phyloP scores from a whole-genome alignment of 2,888 invertebrate genomes.

The Yponomeuta cagnagella region DNA sequence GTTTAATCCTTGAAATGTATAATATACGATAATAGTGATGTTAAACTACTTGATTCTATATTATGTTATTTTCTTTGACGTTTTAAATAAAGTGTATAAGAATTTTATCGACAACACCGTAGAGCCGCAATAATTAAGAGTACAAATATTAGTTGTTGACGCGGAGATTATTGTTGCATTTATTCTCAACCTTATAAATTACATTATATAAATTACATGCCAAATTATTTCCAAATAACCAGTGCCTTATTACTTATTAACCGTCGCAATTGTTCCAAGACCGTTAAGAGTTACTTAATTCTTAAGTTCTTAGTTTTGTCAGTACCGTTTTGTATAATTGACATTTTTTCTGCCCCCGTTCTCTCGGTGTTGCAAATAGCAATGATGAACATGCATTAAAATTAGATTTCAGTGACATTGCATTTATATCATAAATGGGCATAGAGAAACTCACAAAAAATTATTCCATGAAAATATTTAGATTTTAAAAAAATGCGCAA shows the following conservation, averaged over 20 bases:
- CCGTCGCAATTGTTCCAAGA: not conserved
- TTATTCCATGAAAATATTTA: no score
- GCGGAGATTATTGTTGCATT: not conserved
- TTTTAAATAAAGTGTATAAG: not conserved
- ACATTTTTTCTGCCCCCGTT: not conserved
- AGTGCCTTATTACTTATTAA: conserved; percentile 26
- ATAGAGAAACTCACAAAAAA: no score
- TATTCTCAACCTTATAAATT: not conserved
- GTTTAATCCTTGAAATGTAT: no score
- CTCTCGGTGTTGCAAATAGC: not conserved
- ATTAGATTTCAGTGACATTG: no score
- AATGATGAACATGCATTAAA: no score
- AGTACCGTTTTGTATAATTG: not conserved
- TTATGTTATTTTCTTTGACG: no score
- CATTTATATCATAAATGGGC: no score
- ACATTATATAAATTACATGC: not conserved
- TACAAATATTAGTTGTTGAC: not conserved
- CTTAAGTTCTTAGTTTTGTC: no score
- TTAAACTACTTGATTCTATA: no score
- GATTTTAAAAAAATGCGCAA: no score
- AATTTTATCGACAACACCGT: not conserved
- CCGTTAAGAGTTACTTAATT: not conserved
- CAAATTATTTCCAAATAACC: conserved; percentile 15
- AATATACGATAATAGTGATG: no score
- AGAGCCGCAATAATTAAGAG: not conserved